Conservation (phyloP, 2,888 invertebrate genomes). For the Nymphalis polychloros region DNA sequence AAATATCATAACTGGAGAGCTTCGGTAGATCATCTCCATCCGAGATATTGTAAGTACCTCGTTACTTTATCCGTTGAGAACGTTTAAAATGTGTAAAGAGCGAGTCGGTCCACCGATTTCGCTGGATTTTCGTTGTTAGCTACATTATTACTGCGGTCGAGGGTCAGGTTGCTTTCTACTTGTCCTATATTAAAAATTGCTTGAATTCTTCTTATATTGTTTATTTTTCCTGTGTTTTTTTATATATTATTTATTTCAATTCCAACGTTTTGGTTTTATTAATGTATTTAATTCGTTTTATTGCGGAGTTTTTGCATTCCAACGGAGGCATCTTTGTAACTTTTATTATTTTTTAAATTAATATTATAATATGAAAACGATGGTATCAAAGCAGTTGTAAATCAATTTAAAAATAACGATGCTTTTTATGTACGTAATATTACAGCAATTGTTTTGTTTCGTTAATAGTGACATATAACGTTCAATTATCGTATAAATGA, state of each 20-base stretch:
- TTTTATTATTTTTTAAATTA: constrained; percentile 18
- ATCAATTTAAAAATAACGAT: too few relatives aligned
- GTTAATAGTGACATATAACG: too few relatives aligned
- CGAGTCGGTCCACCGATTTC: constrained; percentile 47
- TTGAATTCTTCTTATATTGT: constrained; percentile 73
- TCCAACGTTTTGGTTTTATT: constrained; percentile 41
- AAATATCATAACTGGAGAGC: constrained; percentile 29
- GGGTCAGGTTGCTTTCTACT: constrained; percentile 56
- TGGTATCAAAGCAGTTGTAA: too few relatives aligned
- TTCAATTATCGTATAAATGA: too few relatives aligned
- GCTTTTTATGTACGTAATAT: too few relatives aligned
- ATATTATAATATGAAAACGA: background rate
- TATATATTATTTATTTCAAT: constrained; percentile 54
- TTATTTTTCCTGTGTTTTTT: constrained; percentile 66
- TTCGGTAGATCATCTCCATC: constrained; percentile 28
- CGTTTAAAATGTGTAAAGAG: constrained; percentile 46
- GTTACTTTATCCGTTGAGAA: constrained; percentile 37
- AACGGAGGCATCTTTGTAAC: constrained; percentile 18
- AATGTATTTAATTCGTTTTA: constrained; percentile 59
- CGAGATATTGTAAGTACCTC: constrained; percentile 32
- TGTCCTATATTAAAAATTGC: constrained; percentile 78
- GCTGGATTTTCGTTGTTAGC: constrained; percentile 58
- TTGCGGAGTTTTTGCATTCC: constrained; percentile 34
- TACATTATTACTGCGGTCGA: constrained; percentile 61
- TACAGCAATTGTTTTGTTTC: too few relatives aligned